These are phyloP conservation scores for Amblyteles armatorius DNA, from an alignment of 2,888 invertebrate genomes.

Conservation along the genomic window DNA sequence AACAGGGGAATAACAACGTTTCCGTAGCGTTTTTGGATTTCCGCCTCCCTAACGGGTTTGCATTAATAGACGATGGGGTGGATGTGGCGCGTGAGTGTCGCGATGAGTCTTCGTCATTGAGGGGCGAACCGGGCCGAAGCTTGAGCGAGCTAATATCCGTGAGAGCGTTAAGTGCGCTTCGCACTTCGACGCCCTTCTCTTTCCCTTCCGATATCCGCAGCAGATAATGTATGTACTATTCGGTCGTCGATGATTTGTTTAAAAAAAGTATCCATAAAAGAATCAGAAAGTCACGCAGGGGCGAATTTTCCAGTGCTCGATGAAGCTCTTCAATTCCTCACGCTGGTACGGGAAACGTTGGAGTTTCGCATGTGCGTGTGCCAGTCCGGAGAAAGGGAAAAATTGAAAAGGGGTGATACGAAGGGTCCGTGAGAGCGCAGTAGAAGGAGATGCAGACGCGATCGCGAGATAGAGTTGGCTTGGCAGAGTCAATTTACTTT, in stretches of 20 bases:
- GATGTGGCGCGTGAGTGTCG: constrained; percentile 6
- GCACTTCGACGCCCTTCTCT: constrained; percentile 12
- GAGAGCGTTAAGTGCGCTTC: neutral
- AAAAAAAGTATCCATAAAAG: constrained; percentile 63
- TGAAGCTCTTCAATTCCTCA: constrained; percentile 47
- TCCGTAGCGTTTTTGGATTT: constrained; percentile 25
- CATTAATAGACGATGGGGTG: neutral
- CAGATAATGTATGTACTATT: constrained; percentile 19
- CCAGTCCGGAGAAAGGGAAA: constrained; percentile 34
- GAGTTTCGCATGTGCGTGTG: constrained; percentile 11
- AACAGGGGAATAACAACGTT: constrained; percentile 12
- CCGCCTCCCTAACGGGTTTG: constrained; percentile 4
- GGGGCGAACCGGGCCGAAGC: neutral
- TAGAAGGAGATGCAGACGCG: neutral
- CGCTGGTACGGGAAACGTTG: constrained; percentile 8
- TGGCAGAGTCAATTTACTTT: constrained; percentile 57
- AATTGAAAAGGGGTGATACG: constrained; percentile 7
- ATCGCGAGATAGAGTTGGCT: constrained; percentile 33
- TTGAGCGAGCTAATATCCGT: neutral
- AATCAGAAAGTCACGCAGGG: constrained; percentile 61
- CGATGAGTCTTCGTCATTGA: constrained; percentile 16
- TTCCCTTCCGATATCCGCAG: constrained; percentile 40
- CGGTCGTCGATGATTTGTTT: constrained; percentile 61
- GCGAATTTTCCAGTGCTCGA: constrained; percentile 41
- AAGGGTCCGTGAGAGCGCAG: neutral